phyloP scores from a whole-genome alignment of 1,140 invertebrate genomes.

The Psix sp. region DNA sequence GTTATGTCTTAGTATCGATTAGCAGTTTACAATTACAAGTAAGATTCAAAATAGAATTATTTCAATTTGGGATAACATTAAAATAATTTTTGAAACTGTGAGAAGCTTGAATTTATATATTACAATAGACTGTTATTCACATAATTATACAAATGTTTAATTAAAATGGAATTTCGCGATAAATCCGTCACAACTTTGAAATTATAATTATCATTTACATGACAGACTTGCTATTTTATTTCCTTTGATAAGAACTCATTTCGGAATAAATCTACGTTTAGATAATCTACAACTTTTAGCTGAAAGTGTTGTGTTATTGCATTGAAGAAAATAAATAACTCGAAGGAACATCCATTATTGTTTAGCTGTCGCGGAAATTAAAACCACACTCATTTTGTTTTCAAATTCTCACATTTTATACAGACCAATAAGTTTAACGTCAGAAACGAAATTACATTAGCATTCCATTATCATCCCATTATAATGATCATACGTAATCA shows the following conservation, averaged over 20 bases:
- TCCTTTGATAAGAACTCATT: conserved; percentile 14
- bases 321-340: conserved; percentile 29
- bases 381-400: conserved; percentile 15
- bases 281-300: conserved; percentile 15
- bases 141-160: too few species aligned
- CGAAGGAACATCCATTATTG: conserved; percentile 19
- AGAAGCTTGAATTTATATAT: too few species aligned
- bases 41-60: too few species aligned
- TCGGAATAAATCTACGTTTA: conserved; percentile 15
- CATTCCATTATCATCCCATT: background rate
- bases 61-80: too few species aligned
- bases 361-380: conserved; percentile 19
- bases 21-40: too few species aligned
- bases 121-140: too few species aligned
- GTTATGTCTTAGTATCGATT: too few species aligned
- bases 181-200: too few species aligned
- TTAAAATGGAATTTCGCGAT: too few species aligned
- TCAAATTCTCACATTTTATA: conserved; percentile 14
- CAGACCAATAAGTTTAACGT: conserved; percentile 8
- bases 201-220: too few species aligned
- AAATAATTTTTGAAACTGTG: too few species aligned
- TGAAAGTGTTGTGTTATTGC: conserved; percentile 20
- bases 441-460: conserved; percentile 20
- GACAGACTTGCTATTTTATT: too few species aligned
- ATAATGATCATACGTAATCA: background rate